phyloP scores from a whole-genome alignment of 2,113 vertebrate genomes.

The Mystacornis crossleyi region DNA sequence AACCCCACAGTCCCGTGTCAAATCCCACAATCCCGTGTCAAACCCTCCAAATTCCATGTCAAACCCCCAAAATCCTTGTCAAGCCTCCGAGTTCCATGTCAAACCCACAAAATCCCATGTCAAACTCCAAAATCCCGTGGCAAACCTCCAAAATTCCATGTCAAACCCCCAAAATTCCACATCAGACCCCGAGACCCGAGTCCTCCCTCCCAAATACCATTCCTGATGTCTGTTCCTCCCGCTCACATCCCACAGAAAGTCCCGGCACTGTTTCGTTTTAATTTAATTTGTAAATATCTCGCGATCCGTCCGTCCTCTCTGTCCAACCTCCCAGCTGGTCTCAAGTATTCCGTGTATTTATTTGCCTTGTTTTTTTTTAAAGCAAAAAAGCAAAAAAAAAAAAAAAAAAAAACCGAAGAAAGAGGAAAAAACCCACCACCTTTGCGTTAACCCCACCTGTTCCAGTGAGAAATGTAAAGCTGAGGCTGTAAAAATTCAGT shows the following conservation, averaged over 20 bases:
- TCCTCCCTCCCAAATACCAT: not conserved
- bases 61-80: not conserved
- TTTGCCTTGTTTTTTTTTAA: conserved; percentile 18
- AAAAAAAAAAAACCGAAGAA: fast-evolving
- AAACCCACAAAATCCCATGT: not conserved
- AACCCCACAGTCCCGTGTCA: fast-evolving
- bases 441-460: conserved; percentile 61
- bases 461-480: conserved; percentile 41
- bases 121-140: not conserved
- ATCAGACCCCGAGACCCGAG: not conserved
- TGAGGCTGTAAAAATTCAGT: conserved; percentile 19
- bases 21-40: fast-evolving
- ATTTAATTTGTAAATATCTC: conserved; percentile 54
- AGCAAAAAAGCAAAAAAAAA: not conserved
- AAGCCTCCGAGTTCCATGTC: fast-evolving
- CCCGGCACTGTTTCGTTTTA: not conserved
- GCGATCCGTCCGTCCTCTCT: not conserved
- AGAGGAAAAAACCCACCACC: not conserved
- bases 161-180: not conserved
- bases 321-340: conserved; percentile 10
- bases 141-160: not conserved
- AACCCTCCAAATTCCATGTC: not conserved
- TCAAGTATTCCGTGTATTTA: conserved; percentile 36
- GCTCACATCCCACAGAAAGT: not conserved
- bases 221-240: not conserved